Conservation (phyloP, 2,797 vertebrate species). For the Oreortyx pictus region DNA sequence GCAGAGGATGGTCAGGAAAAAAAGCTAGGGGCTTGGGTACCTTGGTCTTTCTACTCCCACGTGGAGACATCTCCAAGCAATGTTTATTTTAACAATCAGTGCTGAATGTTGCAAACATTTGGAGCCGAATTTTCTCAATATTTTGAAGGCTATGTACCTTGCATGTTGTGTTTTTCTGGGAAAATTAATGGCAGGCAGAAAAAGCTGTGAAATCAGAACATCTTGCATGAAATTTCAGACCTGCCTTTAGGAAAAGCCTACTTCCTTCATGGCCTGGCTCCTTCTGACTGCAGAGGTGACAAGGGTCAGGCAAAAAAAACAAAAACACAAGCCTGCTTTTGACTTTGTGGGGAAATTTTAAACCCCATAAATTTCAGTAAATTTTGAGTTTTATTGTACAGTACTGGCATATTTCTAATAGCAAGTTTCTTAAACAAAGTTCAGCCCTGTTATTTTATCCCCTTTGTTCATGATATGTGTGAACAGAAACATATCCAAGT, state of each 20-base stretch:
- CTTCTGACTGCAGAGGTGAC: constrained; percentile 36
- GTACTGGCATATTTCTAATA: constrained; percentile 34
- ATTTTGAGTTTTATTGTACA: constrained; percentile 39
- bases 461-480: not conserved
- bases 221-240: constrained; percentile 54
- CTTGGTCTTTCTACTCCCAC: not conserved
- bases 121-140: constrained; percentile 41
- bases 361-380: constrained; percentile 34
- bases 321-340: constrained; percentile 21
- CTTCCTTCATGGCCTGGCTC: constrained; percentile 35
- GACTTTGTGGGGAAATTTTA: constrained; percentile 27
- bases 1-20: not conserved
- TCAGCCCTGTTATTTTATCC: not conserved
- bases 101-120: constrained; percentile 35
- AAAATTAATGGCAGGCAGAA: constrained; percentile 50
- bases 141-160: constrained; percentile 43
- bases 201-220: constrained; percentile 62
- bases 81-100: not conserved
- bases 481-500: not conserved
- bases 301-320: constrained; percentile 21
- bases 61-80: not conserved
- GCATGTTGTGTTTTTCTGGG: constrained; percentile 22
- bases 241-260: constrained; percentile 54
- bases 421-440: constrained; percentile 3
- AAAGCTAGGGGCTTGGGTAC: not conserved